These are phyloP conservation scores for Lordiphosa clarofinis DNA, from an alignment of 1,140 invertebrate genomes.

Conservation along the genomic window DNA sequence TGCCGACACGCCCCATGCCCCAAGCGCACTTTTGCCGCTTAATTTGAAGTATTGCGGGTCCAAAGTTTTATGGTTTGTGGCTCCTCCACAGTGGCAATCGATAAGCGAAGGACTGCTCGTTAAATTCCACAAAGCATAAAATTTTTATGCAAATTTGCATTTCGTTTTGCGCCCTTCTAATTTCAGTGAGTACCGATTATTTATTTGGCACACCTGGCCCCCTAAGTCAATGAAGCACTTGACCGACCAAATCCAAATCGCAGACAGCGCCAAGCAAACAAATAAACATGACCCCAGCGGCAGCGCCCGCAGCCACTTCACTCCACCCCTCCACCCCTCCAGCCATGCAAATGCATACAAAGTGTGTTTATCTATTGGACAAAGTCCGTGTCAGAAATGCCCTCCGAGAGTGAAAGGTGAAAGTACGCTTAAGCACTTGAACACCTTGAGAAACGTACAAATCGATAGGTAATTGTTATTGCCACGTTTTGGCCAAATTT, in stretches of 20 bases:
- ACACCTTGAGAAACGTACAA: slow-evolving; percentile 18
- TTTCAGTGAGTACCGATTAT: slow-evolving; percentile 47
- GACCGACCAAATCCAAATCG: slow-evolving; percentile 27
- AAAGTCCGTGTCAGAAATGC: slow-evolving; percentile 6
- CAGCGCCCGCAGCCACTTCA: slow-evolving; percentile 1
- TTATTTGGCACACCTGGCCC: slow-evolving; percentile 47
- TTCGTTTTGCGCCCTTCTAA: slow-evolving; percentile 31
- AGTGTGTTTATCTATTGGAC: slow-evolving; percentile 34
- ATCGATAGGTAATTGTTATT: slow-evolving; percentile 41
- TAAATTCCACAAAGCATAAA: slow-evolving; percentile 61
- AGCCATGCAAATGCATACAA: slow-evolving; percentile 54
- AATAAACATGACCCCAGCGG: slow-evolving; percentile 27
- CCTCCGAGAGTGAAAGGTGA: slow-evolving; percentile 45
- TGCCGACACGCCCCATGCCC: slow-evolving; percentile 1
- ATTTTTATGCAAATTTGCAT: slow-evolving; percentile 64
- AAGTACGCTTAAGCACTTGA: slow-evolving; percentile 45
- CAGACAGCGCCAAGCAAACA: slow-evolving; percentile 20
- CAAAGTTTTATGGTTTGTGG: slow-evolving; percentile 31
- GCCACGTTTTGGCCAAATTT: slow-evolving; percentile 1
- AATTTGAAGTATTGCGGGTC: slow-evolving; percentile 39
- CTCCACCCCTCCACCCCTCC: neutral
- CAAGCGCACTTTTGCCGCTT: slow-evolving; percentile 38
- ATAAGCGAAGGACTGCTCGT: slow-evolving; percentile 50
- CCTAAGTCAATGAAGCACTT: slow-evolving; percentile 27
- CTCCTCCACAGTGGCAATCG: slow-evolving; percentile 37